Percentiles rank a stretch among this genome's conserved stretches.
Conservation (phyloP, 2,797 vertebrate genomes). For the Rhynchonycteris naso region DNA sequence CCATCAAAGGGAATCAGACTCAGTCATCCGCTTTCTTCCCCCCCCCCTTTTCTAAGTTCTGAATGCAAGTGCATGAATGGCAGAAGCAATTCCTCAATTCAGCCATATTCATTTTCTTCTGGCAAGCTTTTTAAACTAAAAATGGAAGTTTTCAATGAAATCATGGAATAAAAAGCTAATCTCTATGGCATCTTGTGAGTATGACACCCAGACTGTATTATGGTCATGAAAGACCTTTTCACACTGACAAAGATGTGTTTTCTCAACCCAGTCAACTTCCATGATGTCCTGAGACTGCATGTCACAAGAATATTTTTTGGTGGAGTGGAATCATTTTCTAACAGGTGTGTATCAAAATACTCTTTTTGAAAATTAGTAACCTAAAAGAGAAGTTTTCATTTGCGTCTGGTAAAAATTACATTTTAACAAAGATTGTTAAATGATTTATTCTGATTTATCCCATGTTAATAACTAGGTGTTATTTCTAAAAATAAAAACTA, state of each 20-base stretch:
- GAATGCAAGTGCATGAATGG: conserved; percentile 56
- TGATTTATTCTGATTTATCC: conserved; percentile 61
- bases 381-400: neutral
- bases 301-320: neutral
- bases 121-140: conserved; percentile 66
- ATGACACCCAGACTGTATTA: conserved; percentile 56
- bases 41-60: conserved; percentile 24
- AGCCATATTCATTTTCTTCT: conserved; percentile 65
- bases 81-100: conserved; percentile 57
- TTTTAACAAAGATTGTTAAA: conserved; percentile 56
- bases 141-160: conserved; percentile 57
- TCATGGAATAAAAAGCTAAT: conserved; percentile 66
- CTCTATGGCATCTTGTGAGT: conserved; percentile 55
- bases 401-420: conserved; percentile 22
- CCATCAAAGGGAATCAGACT: conserved; percentile 36
- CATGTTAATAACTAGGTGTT: conserved; percentile 68
- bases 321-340: conserved; percentile 47
- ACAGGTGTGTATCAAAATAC: conserved; percentile 51
- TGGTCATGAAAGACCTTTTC: conserved; percentile 61
- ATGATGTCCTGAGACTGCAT: neutral
- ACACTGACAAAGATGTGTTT: conserved; percentile 40
- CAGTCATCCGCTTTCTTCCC: neutral
- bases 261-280: conserved; percentile 35
- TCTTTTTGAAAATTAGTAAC: conserved; percentile 59
- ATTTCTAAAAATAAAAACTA: conserved; percentile 43